Evolutionary conservation across 1,140 invertebrate species (phyloP), one percentile per base, ranked within the genome.

Genomic region (Papilio aristodemus): DNA sequence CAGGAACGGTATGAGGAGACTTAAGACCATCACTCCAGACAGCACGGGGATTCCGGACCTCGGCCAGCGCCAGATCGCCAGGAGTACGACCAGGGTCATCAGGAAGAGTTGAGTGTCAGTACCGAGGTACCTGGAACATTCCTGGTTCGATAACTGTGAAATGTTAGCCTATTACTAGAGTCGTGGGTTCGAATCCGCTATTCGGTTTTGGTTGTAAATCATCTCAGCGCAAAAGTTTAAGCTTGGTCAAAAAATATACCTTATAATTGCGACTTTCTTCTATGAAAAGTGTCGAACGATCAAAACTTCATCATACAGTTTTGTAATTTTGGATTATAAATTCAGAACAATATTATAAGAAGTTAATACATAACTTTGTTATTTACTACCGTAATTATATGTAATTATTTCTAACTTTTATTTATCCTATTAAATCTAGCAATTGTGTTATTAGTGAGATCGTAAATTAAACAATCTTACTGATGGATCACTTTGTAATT

Each of bases 51-150:
- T 75, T 6, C 85, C 86, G 10, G 76, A 78, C 32, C 67, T 79
- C 1, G 88, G 88, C 88, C 87, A 91, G 2, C 80, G 78, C 87
- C 88, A 90, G 39, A 90, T 90, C 50, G 88, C 76, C n/a, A 89
- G 79, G 64, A 90, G 67, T 0, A 90, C 72, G 32, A 90, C 77
- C 58, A 90, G 67, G 0, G 87, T 90, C 10, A 90, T 73, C 9
- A 90, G 79, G 77, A 90, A 90, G 1, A 90, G 76, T 64, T 90
- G 87, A 0, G 88, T 90, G 43, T 90, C 88, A 0, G 89, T 91
- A 9, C 87, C 89, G 13, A 91, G 75, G 71, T 91, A 91, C 89
- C 87, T 91, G 76, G 4, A 71, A 68, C 27, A 25, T 64, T n/a
- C 11, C 10, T 11, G 11, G 19, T 13, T 11, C 1, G 17, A 43